Evolutionary conservation across 2,797 vertebrate genomes (phyloP).

Genomic region (Anabacerthia variegaticeps): DNA sequence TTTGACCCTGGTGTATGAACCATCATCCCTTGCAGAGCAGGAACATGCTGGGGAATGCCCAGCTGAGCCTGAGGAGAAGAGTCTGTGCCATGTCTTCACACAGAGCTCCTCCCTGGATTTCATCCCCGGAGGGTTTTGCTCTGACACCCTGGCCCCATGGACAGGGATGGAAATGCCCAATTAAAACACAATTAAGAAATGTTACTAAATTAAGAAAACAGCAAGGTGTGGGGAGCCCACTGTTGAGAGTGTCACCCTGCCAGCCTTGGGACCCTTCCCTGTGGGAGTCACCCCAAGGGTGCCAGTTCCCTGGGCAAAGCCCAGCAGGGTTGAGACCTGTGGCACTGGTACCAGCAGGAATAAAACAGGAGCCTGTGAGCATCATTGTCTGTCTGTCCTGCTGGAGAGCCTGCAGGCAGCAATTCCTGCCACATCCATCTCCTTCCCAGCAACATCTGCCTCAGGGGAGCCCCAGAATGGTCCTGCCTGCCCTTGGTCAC

Average conservation of each 20-base stretch:
- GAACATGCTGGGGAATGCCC: accelerated
- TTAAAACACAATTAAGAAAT: not conserved
- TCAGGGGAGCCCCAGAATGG: not conserved
- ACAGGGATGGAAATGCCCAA: not conserved
- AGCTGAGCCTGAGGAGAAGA: not conserved
- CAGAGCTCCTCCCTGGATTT: not conserved
- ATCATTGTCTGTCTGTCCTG: not conserved
- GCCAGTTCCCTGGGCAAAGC: not conserved
- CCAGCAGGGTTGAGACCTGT: not conserved
- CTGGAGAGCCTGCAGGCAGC: not conserved
- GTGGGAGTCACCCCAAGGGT: not conserved
- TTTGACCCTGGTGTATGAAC: not conserved
- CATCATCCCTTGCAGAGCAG: not conserved
- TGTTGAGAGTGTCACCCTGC: not conserved
- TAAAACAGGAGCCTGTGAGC: not conserved
- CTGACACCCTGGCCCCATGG: not conserved
- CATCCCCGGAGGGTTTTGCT: not conserved
- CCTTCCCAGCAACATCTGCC: not conserved
- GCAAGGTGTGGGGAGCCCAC: not conserved
- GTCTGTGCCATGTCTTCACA: accelerated
- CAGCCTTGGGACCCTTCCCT: not conserved
- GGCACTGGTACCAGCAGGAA: not conserved
- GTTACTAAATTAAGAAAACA: too few species aligned
- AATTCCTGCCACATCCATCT: not conserved
- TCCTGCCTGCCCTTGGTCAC: not conserved